phyloP scores from a whole-genome alignment of 1,140 invertebrate genomes.

The Drosophila obscura region DNA sequence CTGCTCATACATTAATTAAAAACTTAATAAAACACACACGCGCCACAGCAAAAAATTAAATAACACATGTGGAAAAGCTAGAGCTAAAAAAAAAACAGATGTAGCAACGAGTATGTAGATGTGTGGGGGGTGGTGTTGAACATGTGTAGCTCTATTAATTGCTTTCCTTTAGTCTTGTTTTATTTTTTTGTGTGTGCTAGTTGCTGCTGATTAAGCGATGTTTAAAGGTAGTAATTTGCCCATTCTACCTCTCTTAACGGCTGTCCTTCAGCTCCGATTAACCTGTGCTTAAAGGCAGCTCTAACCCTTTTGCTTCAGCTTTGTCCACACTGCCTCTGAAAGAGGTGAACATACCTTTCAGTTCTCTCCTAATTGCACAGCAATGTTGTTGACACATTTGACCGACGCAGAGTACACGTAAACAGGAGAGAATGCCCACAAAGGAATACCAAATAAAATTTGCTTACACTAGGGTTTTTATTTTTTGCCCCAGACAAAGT shows the following conservation, averaged over 20 bases:
- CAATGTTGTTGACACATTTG: constrained; percentile 63
- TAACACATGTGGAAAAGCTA: constrained; percentile 15
- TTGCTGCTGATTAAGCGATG: too few relatives aligned
- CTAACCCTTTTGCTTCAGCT: background rate
- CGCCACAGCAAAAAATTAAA: too few relatives aligned
- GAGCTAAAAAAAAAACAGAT: constrained; percentile 40
- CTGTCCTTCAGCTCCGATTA: background rate
- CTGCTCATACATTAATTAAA: constrained; percentile 83
- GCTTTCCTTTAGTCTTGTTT: constrained; percentile 10
- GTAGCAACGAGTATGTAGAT: constrained; percentile 35
- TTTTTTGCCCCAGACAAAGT: constrained; percentile 19
- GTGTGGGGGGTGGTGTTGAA: constrained; percentile 16
- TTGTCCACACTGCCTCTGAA: background rate
- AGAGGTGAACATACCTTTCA: constrained; percentile 9
- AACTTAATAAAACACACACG: constrained; percentile 77
- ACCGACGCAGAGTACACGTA: constrained; percentile 9
- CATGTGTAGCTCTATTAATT: constrained; percentile 52
- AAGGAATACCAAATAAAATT: constrained; percentile 38
- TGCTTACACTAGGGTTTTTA: constrained; percentile 30
- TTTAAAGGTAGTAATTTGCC: too few relatives aligned
- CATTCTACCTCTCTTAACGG: too few relatives aligned
- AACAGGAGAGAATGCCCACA: constrained; percentile 33
- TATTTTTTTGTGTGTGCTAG: too few relatives aligned
- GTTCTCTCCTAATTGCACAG: constrained; percentile 55
- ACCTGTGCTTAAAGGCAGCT: constrained; percentile 22